A percentile compares a stretch with the other conserved stretches of the same genome.
phyloP scores from a whole-genome alignment of 2,888 invertebrate genomes.

The Xanthostigma xanthostigma region DNA sequence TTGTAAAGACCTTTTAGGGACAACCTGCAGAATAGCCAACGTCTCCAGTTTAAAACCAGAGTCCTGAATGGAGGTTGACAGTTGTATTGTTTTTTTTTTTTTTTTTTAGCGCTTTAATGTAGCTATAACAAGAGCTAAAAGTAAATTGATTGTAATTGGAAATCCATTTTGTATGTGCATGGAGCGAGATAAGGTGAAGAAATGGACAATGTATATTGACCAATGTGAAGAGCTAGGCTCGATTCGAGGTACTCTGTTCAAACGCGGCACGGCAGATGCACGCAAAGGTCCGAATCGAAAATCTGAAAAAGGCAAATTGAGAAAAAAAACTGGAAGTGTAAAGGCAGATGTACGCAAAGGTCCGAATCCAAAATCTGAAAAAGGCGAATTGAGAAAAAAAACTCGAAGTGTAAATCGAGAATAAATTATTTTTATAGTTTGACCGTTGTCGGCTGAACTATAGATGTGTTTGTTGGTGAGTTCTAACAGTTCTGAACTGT shows the following conservation, averaged over 20 bases:
- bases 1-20: no score
- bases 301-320: neutral
- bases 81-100: conserved; percentile 7
- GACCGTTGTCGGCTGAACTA: no score
- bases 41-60: no score
- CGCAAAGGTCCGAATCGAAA: neutral
- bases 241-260: conserved; percentile 26
- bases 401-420: no score
- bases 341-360: no score
- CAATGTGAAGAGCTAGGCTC: conserved; percentile 22
- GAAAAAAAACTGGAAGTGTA: no score
- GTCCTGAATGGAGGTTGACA: neutral
- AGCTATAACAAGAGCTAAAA: conserved; percentile 53
- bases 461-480: no score
- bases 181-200: conserved; percentile 17
- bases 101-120: conserved; percentile 55
- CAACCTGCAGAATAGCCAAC: no score
- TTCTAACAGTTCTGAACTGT: no score
- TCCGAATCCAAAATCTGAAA: no score
- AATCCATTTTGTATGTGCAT: conserved; percentile 30
- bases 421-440: no score
- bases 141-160: conserved; percentile 47
- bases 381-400: no score
- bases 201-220: conserved; percentile 29
- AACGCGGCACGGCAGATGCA: conserved; percentile 10